These are phyloP conservation scores for Melinaea menophilus DNA, from an alignment of 2,888 invertebrate species.

Conservation along the genomic window DNA sequence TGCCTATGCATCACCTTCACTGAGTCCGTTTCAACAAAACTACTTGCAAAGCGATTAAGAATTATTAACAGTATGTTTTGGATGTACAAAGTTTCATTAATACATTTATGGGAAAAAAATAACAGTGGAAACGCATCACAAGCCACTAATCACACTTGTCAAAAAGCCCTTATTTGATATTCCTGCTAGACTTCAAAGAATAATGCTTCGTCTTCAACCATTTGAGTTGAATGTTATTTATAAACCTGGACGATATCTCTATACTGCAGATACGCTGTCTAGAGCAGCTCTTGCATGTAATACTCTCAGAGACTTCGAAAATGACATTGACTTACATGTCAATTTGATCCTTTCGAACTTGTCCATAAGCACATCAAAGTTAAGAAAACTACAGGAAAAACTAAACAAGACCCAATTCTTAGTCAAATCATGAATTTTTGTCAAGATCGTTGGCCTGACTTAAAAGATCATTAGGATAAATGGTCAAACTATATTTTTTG, in stretches of 20 bases:
- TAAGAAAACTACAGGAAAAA: slow-evolving; percentile 9
- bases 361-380: slow-evolving; percentile 7
- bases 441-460: slow-evolving; percentile 25
- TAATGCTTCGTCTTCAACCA: slow-evolving; percentile 17
- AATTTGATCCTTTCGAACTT: slow-evolving; percentile 8
- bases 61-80: slow-evolving; percentile 19
- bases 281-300: slow-evolving; percentile 9
- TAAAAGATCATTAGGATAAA: slow-evolving; percentile 16
- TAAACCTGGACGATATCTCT: slow-evolving; percentile 19
- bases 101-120: slow-evolving; percentile 21
- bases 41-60: slow-evolving; percentile 25
- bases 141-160: slow-evolving; percentile 11
- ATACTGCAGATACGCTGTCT: slow-evolving; percentile 20
- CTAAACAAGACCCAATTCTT: slow-evolving; percentile 4
- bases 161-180: slow-evolving; percentile 3
- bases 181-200: slow-evolving; percentile 18
- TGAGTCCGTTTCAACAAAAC: slow-evolving; percentile 17
- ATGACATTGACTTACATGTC: slow-evolving; percentile 15
- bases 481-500: slow-evolving; percentile 16
- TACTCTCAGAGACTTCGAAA: neutral
- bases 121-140: slow-evolving; percentile 12
- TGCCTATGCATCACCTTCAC: slow-evolving; percentile 22
- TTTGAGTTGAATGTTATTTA: slow-evolving; percentile 17
- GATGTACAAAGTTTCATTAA: slow-evolving; percentile 23
- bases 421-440: slow-evolving; percentile 17